These are phyloP conservation scores for Drosophila nasuta DNA, from an alignment of 1,140 invertebrate genomes.

Conservation along the genomic window DNA sequence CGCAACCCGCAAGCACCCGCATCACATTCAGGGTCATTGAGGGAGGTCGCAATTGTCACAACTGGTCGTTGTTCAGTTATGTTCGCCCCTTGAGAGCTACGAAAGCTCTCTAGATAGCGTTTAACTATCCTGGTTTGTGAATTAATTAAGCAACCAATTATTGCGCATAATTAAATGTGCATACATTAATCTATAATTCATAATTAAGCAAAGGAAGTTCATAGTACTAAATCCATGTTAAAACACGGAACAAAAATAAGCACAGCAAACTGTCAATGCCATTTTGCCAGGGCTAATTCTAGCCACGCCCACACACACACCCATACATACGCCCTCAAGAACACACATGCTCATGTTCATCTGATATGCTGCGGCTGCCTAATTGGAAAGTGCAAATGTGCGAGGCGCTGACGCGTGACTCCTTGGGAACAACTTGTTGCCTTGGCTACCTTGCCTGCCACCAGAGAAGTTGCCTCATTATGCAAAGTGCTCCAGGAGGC, in stretches of 20 bases:
- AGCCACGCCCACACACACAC: conserved; percentile 11
- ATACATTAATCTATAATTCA: not conserved
- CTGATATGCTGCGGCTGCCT: conserved; percentile 34
- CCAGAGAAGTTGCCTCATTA: conserved; percentile 65
- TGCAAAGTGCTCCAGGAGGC: conserved; percentile 63
- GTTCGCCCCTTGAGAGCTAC: not conserved
- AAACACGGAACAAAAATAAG: not conserved
- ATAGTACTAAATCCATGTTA: too few species aligned
- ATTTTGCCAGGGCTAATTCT: conserved; percentile 30
- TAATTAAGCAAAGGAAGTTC: not conserved
- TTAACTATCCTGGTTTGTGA: not conserved
- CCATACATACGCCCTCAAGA: not conserved
- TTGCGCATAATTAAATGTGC: not conserved
- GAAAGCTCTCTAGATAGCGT: not conserved
- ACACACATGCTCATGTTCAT: conserved; percentile 2
- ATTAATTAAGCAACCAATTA: conserved; percentile 1
- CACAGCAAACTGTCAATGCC: not conserved
- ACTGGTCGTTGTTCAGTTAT: conserved; percentile 3
- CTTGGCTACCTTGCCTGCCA: conserved; percentile 42
- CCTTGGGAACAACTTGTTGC: conserved; percentile 58
- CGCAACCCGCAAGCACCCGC: not conserved
- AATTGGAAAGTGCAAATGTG: conserved; percentile 64
- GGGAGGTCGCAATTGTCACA: conserved; percentile 21
- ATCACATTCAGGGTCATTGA: conserved; percentile 28
- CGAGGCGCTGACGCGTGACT: conserved; percentile 73